Evolutionary conservation across 1,140 invertebrate species (phyloP).

Genomic region (Sarcophaga bullata): DNA sequence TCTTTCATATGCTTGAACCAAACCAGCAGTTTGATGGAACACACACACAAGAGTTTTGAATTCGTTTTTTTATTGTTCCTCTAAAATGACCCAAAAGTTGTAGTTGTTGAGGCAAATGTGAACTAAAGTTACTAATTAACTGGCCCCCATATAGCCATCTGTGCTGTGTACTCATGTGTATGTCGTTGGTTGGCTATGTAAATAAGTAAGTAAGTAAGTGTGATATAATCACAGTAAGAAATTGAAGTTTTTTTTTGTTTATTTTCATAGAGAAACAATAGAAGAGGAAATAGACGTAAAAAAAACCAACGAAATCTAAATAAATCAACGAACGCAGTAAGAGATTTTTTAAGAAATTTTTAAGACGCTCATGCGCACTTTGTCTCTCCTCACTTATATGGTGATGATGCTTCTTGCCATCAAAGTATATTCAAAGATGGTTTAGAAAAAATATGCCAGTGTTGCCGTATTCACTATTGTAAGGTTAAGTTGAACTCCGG

Average conservation of each 20-base stretch:
- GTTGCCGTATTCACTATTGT: too few relatives aligned
- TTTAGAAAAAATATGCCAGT: neutral
- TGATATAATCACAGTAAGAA: constrained; percentile 29
- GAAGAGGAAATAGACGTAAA: neutral
- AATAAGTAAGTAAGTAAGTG: neutral
- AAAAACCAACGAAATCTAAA: constrained; percentile 23
- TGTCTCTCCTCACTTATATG: neutral
- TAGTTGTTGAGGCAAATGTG: neutral
- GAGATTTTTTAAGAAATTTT: neutral
- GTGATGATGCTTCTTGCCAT: neutral
- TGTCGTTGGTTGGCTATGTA: too few relatives aligned
- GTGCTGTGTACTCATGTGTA: too few relatives aligned
- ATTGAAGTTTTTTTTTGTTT: neutral
- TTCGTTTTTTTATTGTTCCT: too few relatives aligned
- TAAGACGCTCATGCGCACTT: constrained; percentile 34
- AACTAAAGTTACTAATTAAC: neutral
- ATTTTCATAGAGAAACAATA: too few relatives aligned
- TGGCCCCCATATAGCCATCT: neutral
- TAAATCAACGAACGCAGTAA: constrained; percentile 8
- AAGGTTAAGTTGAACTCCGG: too few relatives aligned
- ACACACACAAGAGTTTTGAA: too few relatives aligned
- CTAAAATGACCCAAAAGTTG: neutral
- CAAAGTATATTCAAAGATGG: neutral
- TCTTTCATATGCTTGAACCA: neutral
- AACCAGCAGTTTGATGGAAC: constrained; percentile 4